Base-by-base conservation (phyloP, 1,140 invertebrate species). In the Pogonus chalceus region DNA sequence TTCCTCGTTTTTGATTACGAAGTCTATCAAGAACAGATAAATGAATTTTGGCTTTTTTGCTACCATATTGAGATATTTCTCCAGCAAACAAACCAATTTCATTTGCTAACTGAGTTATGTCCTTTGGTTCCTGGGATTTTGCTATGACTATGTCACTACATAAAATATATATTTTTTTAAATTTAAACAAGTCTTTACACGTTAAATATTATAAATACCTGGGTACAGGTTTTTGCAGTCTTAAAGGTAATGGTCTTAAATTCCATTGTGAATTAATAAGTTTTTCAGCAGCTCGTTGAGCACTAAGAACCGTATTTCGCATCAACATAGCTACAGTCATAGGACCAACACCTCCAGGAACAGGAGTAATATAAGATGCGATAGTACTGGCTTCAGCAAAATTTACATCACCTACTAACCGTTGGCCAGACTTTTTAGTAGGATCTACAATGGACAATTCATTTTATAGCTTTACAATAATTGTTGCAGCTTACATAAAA, bases 241-340 rank as follows among this genome's bases (percentile, higher is more conserved):
- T 75, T 7, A 92, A 59, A 1, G 78, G 69, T 20, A 91, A 68
- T 18, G 75, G 64, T 12, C 69, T 72, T 1, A 92, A 65, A 16
- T 76, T 78, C 90, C 90, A 93, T 21, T 70, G 62, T 2, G 60
- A 70, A 12, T 67, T 69, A 0, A 79, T 57, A 1, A 84, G 59
- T 20, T 72, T 76, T 14, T 79, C 67, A n/a, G 77, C 76, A 23
- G 80, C 69, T 56, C 78, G 74, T 65, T 80, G 67, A 21, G 93
- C 92, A 22, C 90, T 87, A 52, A 85, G 75, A 2, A 97, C 87
- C 0, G 95, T 98, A 69, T 99, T 99, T 62, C 85, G 83, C 81
- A 99, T 90, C 7, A 98, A 74, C 95, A 98, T 98, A 10, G 94
- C 92, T 20, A 98, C 95, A 0, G 95, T 98, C 92, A 98, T 96